Base-by-base conservation (phyloP, 2,888 invertebrate genomes). In the Electrophaes corylata region DNA sequence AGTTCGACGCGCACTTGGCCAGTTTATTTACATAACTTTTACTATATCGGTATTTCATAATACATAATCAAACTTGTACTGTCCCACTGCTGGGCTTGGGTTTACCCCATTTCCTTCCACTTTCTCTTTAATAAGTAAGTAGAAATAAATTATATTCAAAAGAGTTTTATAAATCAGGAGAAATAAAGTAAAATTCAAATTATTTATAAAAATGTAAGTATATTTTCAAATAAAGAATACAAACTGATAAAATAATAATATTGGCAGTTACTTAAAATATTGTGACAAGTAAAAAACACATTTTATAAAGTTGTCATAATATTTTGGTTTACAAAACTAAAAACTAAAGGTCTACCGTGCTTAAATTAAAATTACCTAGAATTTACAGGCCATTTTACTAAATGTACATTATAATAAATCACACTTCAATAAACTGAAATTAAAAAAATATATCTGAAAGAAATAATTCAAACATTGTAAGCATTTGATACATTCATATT, bases 181-280 rank as follows among this genome's bases (percentile, higher is more conserved):
- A 26, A 18, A 64, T 52, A 52, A 65, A 65, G 65, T 66, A 86
- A 86, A 80, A 78, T 76, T 79, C 79, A 45, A 64, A 46, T 41
- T 45, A 47, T 81, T 81, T 78, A 79, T 80, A 81, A 79, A 29
- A 84, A 82, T 48, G 41, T 44, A 85, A 81, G 79, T 87, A 85
- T 86, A 86, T 86, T 86, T 84, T 83, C 76, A 85, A 61, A 82
- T 82, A 87, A 86, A 79, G 79, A 78, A 81, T 82, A 83, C 81
- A 78, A 79, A 84, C 83, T 80, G 81, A 76, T 76, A 75, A 80
- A 76, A 80, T 80, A 81, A 68, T 43, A 46, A 29, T 48, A 81
- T 84, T 84, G 88, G 86, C 87, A 87, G 84, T 86, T 43, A 45
- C 49, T 55, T 11, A 41, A 64, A 61, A 49, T 62, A 50, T 26